phyloP scores from a whole-genome alignment of 1,140 invertebrate species.

The Drosophila sucinea region DNA sequence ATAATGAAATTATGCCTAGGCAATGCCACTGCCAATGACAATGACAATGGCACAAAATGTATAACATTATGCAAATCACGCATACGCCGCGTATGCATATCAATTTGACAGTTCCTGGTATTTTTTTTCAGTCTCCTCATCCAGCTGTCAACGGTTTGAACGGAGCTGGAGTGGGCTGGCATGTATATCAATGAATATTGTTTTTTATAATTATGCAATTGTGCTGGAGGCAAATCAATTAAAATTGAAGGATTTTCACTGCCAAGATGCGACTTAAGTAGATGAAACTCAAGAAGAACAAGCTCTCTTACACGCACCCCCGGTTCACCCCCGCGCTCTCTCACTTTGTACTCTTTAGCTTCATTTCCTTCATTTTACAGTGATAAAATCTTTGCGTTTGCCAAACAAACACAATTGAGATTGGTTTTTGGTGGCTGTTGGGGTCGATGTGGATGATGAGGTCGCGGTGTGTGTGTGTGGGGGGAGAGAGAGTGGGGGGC shows the following conservation, averaged over 20 bases:
- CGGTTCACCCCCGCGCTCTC: not conserved
- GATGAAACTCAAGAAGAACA: not conserved
- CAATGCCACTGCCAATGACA: constrained; percentile 22
- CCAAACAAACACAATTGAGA: constrained; percentile 17
- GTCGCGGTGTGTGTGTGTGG: not conserved
- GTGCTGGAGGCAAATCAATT: constrained; percentile 54
- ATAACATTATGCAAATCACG: constrained; percentile 64
- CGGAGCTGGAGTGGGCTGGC: constrained; percentile 4
- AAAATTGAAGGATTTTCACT: constrained; percentile 34
- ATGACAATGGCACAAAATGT: constrained; percentile 27
- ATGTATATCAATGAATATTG: constrained; percentile 23
- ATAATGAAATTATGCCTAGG: constrained; percentile 64
- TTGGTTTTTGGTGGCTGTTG: constrained; percentile 4
- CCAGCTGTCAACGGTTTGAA: constrained; percentile 38
- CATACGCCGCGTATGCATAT: constrained; percentile 68
- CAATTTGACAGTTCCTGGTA: constrained; percentile 35
- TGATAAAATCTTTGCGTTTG: constrained; percentile 19
- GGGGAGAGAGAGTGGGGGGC: not conserved
- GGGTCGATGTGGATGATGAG: not conserved
- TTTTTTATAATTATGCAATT: constrained; percentile 50
- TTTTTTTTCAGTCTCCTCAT: not conserved
- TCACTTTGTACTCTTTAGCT: not conserved
- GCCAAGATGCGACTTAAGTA: constrained; percentile 11
- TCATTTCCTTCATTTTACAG: constrained; percentile 13
- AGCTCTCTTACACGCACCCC: constrained; percentile 1